Evolutionary conservation across 92 coral and sea anemone species (phyloP), one percentile per base, ranked within the genome.

Genomic region (Bergia puertoricense): DNA sequence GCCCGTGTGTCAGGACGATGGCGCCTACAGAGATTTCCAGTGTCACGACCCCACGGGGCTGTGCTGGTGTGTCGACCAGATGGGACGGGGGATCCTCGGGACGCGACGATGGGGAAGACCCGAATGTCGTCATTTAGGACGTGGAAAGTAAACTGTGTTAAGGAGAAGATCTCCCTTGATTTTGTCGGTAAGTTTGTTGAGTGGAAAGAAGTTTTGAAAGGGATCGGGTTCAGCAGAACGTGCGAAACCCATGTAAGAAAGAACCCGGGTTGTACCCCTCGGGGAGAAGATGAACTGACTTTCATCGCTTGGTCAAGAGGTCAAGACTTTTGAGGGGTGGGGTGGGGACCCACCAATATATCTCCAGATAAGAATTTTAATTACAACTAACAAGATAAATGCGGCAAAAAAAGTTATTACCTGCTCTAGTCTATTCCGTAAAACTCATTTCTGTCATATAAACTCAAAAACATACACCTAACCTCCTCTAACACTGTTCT

Each of bases 31-130:
- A 51, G 86, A 90, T 5, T 90, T 91, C 11, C 98, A 96, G 85
- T 96, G 98, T 43, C 95, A 93, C 77, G 81, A 76, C 50, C 90
- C 90, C 59, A 89, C 98, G 41, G 98, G 97, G 18, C 92, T 94
- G 67, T 96, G 98, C 80, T 96, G 98, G 98, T 96, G 98, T 86
- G 98, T 92, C 36, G 90, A 96, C 86, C 86, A 90, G 54, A 41
- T 80, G 77, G 98, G 99, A 62, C 81, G 46, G 56, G 96, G 91
- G 86, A 91, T 95, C 67, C 92, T 86, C 43, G 94, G 96, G 80
- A 95, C 99, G 15, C 90, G 94, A 82, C 86, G 76, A 76, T 95
- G 96, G 93, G 94, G 95, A 72, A 82, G 85, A 41, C 94, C 96
- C 10, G 69, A 83, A 8, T 95, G 98, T 80, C 77, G 68, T 16